Conservation (phyloP, 2,797 vertebrate species). For the Mycteria americana region DNA sequence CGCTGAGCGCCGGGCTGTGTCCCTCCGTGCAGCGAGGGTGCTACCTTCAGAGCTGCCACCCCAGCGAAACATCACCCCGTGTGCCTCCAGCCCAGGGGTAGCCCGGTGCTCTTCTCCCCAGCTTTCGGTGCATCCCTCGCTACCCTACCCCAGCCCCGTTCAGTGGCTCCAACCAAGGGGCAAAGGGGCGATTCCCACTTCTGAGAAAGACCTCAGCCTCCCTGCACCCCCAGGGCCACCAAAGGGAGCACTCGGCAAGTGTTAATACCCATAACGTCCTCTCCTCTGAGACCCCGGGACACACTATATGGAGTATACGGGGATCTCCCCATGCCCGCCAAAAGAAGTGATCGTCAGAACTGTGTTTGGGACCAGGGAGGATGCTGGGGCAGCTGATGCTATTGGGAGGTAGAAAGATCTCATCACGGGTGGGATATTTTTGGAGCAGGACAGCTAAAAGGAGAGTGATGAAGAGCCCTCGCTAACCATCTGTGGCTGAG, state of each 20-base stretch:
- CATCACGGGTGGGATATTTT: accelerated
- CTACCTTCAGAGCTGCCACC: not conserved
- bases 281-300: not conserved
- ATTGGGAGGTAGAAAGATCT: not conserved
- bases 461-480: not conserved
- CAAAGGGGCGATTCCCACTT: not conserved
- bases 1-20: too few species aligned
- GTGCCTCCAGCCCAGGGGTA: too few species aligned
- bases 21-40: not conserved
- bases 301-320: accelerated
- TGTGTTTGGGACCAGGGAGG: not conserved
- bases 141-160: not conserved
- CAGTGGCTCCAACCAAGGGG: not conserved
- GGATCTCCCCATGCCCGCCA: not conserved
- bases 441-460: not conserved
- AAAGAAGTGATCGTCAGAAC: not conserved
- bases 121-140: not conserved
- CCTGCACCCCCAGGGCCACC: not conserved
- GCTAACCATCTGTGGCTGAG: not conserved
- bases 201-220: not conserved
- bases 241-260: accelerated
- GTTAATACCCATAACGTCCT: accelerated
- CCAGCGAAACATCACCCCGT: accelerated
- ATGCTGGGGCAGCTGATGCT: not conserved
- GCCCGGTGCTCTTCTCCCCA: not conserved